phyloP scores from a whole-genome alignment of 2,113 vertebrate genomes.

The Motacilla tschutschensis region DNA sequence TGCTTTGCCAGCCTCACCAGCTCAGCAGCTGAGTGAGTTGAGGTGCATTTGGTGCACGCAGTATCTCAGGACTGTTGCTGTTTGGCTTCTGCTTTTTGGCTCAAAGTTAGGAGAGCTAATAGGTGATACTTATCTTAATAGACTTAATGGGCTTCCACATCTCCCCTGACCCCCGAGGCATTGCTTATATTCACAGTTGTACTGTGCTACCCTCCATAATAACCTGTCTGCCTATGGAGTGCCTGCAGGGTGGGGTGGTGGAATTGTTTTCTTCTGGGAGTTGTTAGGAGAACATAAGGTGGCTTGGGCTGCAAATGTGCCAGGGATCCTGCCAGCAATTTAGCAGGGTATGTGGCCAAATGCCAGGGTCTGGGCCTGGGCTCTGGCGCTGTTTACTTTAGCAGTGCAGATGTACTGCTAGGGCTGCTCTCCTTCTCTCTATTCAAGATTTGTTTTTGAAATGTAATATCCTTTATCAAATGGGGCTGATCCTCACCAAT shows the following conservation, averaged over 20 bases:
- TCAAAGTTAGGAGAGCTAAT: neutral
- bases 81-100: neutral
- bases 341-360: neutral
- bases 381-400: neutral
- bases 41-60: neutral
- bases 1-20: neutral
- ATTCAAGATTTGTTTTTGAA: neutral
- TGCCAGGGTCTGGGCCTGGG: neutral
- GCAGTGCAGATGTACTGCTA: neutral
- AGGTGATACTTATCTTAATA: neutral
- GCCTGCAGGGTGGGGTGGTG: neutral
- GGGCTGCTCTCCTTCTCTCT: neutral
- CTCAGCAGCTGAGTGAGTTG: neutral
- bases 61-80: accelerated
- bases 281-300: neutral
- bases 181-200: neutral
- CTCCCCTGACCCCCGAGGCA: neutral
- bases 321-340: neutral
- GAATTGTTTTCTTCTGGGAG: neutral
- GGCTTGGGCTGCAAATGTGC: neutral
- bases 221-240: accelerated
- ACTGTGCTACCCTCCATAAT: neutral
- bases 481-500: neutral
- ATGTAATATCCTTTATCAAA: neutral
- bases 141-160: neutral